Base-by-base conservation (phyloP, 2,113 vertebrate genomes). In the Platanista minor region DNA sequence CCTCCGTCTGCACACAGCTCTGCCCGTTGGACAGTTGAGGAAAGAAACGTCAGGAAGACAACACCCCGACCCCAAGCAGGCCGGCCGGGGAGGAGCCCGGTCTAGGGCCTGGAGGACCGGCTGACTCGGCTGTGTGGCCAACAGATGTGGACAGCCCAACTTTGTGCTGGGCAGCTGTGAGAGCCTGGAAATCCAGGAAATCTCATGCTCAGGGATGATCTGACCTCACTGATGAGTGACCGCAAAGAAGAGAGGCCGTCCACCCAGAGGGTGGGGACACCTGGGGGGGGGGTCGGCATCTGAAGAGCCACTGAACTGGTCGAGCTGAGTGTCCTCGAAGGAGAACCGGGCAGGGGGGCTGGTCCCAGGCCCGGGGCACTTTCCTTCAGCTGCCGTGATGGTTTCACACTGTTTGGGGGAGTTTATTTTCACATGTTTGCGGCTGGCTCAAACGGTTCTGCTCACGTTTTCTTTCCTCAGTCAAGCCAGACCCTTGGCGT, bases 401-500 rank as follows among this genome's bases (percentile, higher is more conserved):
- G 97, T 92, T 87, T 78, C 82, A 92, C 93, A 95, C 31, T 72
- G 41, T 95, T 95, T 89, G 31, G 91, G 13, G 2, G 27, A 52
- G 75, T 39, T 83, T 6, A n/a, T 72, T n/a, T 6, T 90, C 90
- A 81, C 64, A 77, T 90, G 82, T 96, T 97, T 87, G 92, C 67
- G 84, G 87, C 64, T 3, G 49, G 81, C 89, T 97, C 96, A 91
- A 85, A 64, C 4, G 67, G 52, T 71, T 96, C 54, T 64, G 59
- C 46, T 93, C 9, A 59, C 29, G 57, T 75, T 96, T 97, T 92
- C 59, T 95, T 97, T 95, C 82, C 90, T 64, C 18, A 69, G 80
- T 1, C 94, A 96, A 96, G 94, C 57, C 78, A 90, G 94, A 95
- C 87, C 83, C 93, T 95, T 64, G 66, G 31, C 61, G 91, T 81